phyloP scores from a whole-genome alignment of 2,113 vertebrate genomes.

The Tor tambroides region DNA sequence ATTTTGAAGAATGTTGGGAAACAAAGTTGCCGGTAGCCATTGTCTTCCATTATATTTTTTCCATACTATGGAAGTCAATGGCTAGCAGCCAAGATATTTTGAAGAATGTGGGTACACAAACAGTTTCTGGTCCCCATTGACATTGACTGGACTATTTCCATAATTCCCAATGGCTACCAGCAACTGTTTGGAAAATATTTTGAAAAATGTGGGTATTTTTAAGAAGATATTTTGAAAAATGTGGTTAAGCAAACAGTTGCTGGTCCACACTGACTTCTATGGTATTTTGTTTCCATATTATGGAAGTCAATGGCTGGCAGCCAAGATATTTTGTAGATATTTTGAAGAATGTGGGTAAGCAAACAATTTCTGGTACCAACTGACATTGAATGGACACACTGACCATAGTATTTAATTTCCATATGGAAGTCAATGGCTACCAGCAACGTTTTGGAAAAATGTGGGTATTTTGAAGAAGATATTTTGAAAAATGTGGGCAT shows the following conservation, averaged over 20 bases:
- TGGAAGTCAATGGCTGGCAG: not conserved
- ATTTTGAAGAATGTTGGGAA: not conserved
- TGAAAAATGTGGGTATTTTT: too few species aligned
- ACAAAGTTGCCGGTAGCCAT: not conserved
- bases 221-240: not conserved
- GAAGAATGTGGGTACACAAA: too few species aligned
- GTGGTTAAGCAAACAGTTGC: not conserved
- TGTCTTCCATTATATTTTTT: not conserved
- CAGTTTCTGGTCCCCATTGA: not conserved
- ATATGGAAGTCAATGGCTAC: not conserved
- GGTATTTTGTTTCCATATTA: not conserved
- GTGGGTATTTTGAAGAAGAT: too few species aligned
- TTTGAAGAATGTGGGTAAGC: too few species aligned
- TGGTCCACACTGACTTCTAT: not conserved
- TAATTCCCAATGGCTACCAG: too few species aligned
- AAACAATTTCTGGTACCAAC: not conserved
- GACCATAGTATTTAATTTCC: not conserved
- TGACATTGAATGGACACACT: not conserved
- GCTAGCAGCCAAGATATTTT: not conserved
- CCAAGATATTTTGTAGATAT: too few species aligned
- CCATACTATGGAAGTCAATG: not conserved
- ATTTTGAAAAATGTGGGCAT: not conserved
- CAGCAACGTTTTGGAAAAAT: too few species aligned
- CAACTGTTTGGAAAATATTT: too few species aligned
- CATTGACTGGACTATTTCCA: not conserved